Percentiles rank a stretch among this genome's conserved stretches.
These are phyloP conservation scores for Mesoclemmys tuberculata DNA, from an alignment of 2,113 vertebrate species.

Conservation along the genomic window DNA sequence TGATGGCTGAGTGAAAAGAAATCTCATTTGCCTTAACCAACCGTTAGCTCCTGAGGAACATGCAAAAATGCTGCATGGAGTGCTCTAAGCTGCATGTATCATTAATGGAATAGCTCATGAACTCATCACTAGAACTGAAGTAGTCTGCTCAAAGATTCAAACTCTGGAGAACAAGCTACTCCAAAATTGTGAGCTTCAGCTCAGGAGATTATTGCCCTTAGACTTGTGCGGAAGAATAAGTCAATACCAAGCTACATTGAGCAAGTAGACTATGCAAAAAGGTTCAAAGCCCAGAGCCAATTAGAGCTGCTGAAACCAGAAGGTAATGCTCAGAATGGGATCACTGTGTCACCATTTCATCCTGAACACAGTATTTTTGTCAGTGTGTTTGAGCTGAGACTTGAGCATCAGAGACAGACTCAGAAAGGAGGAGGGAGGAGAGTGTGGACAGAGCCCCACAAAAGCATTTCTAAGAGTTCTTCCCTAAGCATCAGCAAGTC, in stretches of 20 bases:
- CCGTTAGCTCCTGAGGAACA: conserved; percentile 22
- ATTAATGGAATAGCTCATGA: background rate
- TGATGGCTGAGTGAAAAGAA: conserved; percentile 16
- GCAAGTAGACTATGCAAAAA: background rate
- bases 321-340: conserved; percentile 35
- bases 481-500: background rate
- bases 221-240: background rate
- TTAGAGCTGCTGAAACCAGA: conserved; percentile 39
- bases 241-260: background rate
- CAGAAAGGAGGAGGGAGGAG: background rate
- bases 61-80: background rate
- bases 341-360: conserved; percentile 5
- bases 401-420: background rate
- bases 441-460: background rate
- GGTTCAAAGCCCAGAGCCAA: conserved; percentile 41
- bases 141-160: background rate
- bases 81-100: fast-evolving
- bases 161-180: background rate
- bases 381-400: background rate
- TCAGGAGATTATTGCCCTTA: background rate
- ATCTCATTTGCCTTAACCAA: background rate
- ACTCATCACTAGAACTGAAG: background rate
- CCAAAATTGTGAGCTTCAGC: background rate
- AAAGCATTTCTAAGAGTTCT: background rate
- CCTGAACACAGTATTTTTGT: conserved; percentile 32